Evolutionary conservation across 2,888 invertebrate species (phyloP), one percentile per base, ranked within the genome.

Genomic region (Griposia aprilina): DNA sequence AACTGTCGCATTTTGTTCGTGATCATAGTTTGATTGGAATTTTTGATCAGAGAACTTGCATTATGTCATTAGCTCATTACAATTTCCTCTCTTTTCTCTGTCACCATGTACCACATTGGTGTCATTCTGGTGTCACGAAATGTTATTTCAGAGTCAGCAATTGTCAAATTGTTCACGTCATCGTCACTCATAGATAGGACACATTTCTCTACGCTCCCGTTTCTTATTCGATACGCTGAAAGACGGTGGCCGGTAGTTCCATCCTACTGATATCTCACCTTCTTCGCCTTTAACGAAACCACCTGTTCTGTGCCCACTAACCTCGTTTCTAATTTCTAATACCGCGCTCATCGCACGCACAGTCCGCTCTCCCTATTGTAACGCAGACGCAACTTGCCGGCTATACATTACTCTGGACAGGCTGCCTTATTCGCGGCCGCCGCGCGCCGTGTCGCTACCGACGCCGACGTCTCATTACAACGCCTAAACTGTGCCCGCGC

Each of bases 381-480:
- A 74, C 41, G 74, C 59, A 52, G 55, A 41, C 50, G 67, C 62
- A 26, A 6, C 70, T 59, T 52, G n/a, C 69, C 30, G 52, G 77
- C 71, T 30, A 76, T 88, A 72, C 65, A 76, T 82, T 72, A 76
- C 74, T 30, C 8, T 6, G 76, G 79, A 76, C 83, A 87, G 81
- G 15, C 59, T 11, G 75, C 62, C 82, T 71, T 84, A 83, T 85
- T 79, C 65, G 60, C 76, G 41, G 48, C 68, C 57, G 62, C 60
- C 63, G 69, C 65, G 81, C 57, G 62, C 60, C 63, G 69, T 67
- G 81, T 76, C 81, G 81, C 84, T 66, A 70, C 79, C 83, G 85
- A 83, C 78, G 81, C 79, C 83, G 85, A 83, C 78, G 82, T 84
- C 89, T 88, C 80, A 80, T 81, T 85, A 74, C 80, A 78, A 15